Evolutionary conservation across 1,140 invertebrate species (phyloP).

Genomic region (Zaprionus africanus): DNA sequence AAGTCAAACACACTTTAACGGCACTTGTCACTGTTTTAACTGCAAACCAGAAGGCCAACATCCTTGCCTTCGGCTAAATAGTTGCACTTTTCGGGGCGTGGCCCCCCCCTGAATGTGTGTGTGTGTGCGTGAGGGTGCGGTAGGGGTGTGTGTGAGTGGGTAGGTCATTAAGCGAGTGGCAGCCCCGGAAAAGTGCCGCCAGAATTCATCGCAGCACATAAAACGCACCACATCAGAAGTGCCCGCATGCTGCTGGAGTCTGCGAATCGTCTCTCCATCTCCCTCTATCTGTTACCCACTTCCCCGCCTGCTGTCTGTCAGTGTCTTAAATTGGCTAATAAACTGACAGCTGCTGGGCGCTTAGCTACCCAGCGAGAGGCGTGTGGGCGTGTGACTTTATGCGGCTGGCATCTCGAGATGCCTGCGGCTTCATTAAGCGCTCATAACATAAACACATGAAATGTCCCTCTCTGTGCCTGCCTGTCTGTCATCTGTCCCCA

Average conservation of each 20-base stretch:
- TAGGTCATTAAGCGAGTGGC: constrained; percentile 73
- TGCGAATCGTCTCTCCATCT: not conserved
- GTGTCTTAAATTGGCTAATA: constrained; percentile 80
- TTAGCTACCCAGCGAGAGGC: not conserved
- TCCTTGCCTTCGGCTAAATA: constrained; percentile 43
- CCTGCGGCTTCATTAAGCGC: constrained; percentile 76
- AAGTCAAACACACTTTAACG: constrained; percentile 67
- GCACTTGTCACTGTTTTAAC: constrained; percentile 65
- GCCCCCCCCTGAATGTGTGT: not conserved
- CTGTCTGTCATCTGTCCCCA: not conserved
- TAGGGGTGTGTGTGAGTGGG: constrained; percentile 32
- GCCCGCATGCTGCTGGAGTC: constrained; percentile 22
- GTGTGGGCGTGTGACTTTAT: constrained; percentile 60
- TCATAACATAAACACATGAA: constrained; percentile 71
- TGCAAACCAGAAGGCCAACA: constrained; percentile 32
- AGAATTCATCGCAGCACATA: constrained; percentile 81
- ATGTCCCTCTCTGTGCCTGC: constrained; percentile 21
- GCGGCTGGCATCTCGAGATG: constrained; percentile 66
- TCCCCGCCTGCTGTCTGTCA: constrained; percentile 34
- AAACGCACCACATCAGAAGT: constrained; percentile 70
- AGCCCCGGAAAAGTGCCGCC: constrained; percentile 66
- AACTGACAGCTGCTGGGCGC: constrained; percentile 64
- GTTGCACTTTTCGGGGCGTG: constrained; percentile 72
- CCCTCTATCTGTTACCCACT: too few species aligned
- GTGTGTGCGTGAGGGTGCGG: not conserved